Base-by-base conservation (phyloP, 1,140 invertebrate genomes). In the Atta texana region DNA sequence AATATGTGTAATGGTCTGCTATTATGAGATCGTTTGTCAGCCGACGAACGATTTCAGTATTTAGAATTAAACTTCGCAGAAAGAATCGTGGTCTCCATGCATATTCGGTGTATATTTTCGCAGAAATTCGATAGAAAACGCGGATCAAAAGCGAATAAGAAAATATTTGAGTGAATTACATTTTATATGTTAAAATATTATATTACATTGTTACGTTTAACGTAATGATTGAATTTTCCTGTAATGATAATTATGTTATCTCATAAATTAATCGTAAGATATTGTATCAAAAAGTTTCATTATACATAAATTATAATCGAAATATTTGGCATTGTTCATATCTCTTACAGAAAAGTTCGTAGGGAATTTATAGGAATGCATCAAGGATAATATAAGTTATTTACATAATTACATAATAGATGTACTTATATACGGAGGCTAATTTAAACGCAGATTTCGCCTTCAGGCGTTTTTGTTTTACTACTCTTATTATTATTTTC, bases 21-120 rank as follows among this genome's bases (percentile, higher is more conserved):
- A 86, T 86, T 81, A 86, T 28, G 39, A 69, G 24, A 39, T 82
- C 76, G 76, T 86, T 86, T 86, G 76, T 69, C 64, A 71, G 77
- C 10, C 21, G 18, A 12, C n/a, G 34, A 31, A 68, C 61, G 28
- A 84, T 75, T 74, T 39, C 28, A 55, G 69, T 84, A 75, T 74
- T 84, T 84, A 84, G 53, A 61, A 49, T 75, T 51, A 31, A 66
- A 72, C 68, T 49, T 84, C 24, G 69, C 69, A 53, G 44, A 63
- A 74, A 71, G 55, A 51, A 84, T 74, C 21, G 24, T 61, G 28
- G 39, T 63, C 51, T 63, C 51, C 64, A 28, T 51, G 39, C 55
- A 61, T 49, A 49, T 55, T 39, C 21, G n/a, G 39, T 75, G 39
- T 39, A 24, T 10, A 10, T 51, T 66, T 78, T 78, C 18, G 24